A percentile compares a stretch with the other conserved stretches of the same genome.
Conservation (phyloP, 2,888 invertebrate genomes). For the Dione juno region DNA sequence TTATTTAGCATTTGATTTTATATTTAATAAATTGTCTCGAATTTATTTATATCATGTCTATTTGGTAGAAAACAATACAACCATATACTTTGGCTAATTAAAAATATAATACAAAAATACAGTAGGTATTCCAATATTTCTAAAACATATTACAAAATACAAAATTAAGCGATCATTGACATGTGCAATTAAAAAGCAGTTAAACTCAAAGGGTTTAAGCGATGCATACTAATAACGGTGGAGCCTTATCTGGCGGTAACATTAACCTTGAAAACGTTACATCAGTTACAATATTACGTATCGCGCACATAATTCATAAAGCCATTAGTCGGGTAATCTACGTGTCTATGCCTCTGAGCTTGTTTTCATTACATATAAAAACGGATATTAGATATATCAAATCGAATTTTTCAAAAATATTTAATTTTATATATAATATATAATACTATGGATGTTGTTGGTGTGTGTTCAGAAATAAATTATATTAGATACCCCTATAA, state of each 20-base stretch:
- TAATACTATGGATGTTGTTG: too few species aligned
- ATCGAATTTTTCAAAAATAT: too few species aligned
- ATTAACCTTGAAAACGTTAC: conserved; percentile 48
- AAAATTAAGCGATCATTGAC: neutral
- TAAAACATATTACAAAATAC: neutral
- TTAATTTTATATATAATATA: too few species aligned
- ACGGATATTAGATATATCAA: too few species aligned
- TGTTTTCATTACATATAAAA: neutral
- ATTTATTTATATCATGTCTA: too few species aligned
- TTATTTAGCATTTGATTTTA: too few species aligned
- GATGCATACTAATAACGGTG: conserved; percentile 40
- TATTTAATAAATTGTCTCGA: too few species aligned
- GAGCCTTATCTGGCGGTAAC: conserved; percentile 46
- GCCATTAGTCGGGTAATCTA: conserved; percentile 19
- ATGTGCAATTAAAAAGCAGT: conserved; percentile 33
- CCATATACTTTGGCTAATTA: neutral
- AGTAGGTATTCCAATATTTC: neutral
- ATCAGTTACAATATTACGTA: conserved; percentile 33
- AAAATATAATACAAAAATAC: neutral
- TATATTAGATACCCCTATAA: too few species aligned
- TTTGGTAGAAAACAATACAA: too few species aligned
- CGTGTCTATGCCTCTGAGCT: neutral
- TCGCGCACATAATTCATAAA: conserved; percentile 27
- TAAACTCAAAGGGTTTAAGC: conserved; percentile 24
- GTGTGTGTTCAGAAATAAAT: too few species aligned